Evolutionary conservation across 2,797 vertebrate species (phyloP), one percentile per base, ranked within the genome.

Genomic region (Phylloscopus collybita): DNA sequence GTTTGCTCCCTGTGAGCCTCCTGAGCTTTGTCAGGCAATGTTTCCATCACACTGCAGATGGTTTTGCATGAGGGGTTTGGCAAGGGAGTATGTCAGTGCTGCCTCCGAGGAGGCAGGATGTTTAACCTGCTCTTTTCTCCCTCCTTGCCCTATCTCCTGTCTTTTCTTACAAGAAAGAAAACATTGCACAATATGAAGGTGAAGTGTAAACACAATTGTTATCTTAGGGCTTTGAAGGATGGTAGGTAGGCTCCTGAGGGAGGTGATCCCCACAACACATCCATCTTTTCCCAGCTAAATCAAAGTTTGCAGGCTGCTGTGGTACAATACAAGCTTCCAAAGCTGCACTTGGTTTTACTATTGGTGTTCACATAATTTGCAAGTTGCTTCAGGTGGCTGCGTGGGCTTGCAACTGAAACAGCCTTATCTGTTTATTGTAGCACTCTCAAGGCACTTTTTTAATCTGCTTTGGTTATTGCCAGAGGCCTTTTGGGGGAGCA

Each of bases 261-360:
- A 1, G 1, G 10, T n/a, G 29, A 16, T 65, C 16, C 30, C n/a
- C 44, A 13, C 14, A 66, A 20, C 26, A 40, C 9, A 8, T 29
- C 42, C 34, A 13, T 29, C 21, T 62, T 53, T 79, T 69, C 70
- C 27, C 21, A 29, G 34, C 27, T 65, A 54, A 32, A n/a, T 25
- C 25, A 1, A 10, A 2, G 25, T 44, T 56, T 4, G 5, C 51
- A 12, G 18, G 4, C 44, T 42, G 47, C 59, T 79, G 54, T 0
- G 1, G 25, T 47, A 40, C 10, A n/a, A 9, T 9, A 11, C 1
- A 3, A 72, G 59, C n/a, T 90, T 47, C 60, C 0, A 11, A 20
- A 16, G n/a, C 23, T n/a, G 13, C 34, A 15, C 44, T 49, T 45
- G 38, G 8, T 26, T 87, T 83, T 71, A 9, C 49, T 5, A 1